A percentile compares a stretch with the other conserved stretches of the same genome.
Conservation (phyloP, 2,113 vertebrate genomes). For the Eptatretus burgeri region DNA sequence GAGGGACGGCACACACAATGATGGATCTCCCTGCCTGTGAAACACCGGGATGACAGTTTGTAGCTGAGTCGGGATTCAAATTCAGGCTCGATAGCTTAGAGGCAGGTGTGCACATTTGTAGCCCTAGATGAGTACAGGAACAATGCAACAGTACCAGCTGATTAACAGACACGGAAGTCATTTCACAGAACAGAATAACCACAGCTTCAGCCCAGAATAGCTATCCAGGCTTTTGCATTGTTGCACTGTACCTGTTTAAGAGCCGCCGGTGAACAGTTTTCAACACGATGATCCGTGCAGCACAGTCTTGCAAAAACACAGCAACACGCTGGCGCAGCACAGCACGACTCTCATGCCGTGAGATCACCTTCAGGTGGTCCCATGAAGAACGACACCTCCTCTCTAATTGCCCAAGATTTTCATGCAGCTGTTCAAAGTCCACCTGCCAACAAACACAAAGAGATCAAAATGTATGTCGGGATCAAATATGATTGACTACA, state of each 20-base stretch:
- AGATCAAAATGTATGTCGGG: background rate
- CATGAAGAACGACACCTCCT: conserved; percentile 80
- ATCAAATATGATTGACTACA: too few relatives aligned
- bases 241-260: conserved; percentile 44
- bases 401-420: conserved; percentile 80
- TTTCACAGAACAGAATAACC: too few relatives aligned
- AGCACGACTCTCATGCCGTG: conserved; percentile 81
- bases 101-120: too few relatives aligned
- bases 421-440: conserved; percentile 90
- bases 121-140: background rate
- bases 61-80: too few relatives aligned
- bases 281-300: conserved; percentile 78
- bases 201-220: background rate
- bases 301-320: conserved; percentile 78
- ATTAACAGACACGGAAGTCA: too few relatives aligned
- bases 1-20: too few relatives aligned
- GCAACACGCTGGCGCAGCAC: conserved; percentile 76
- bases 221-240: background rate
- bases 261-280: conserved; percentile 80
- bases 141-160: too few relatives aligned
- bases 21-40: too few relatives aligned
- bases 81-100: too few relatives aligned
- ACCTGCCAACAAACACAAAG: conserved; percentile 21
- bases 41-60: too few relatives aligned
- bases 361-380: conserved; percentile 90